Evolutionary conservation across 2,113 vertebrate genomes (phyloP), one percentile per base, ranked within the genome.

Genomic region (Pseudopipra pipra): DNA sequence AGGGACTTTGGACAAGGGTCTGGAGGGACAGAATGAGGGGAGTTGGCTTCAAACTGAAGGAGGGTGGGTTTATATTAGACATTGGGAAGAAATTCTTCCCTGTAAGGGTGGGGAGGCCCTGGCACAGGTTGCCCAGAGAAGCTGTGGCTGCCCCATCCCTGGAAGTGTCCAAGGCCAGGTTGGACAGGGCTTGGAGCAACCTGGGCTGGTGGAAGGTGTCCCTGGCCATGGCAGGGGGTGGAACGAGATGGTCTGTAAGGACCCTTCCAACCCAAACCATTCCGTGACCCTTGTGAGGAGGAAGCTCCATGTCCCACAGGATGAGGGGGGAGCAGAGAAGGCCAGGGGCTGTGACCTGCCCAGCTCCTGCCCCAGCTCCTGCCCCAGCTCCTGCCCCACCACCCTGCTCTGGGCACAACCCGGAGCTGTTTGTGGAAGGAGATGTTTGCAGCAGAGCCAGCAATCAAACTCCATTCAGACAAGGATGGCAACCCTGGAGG

Each of bases 391-490:
- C 76, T 65, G 46, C 41, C 12, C 9, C 3, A 30, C 25, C 17
- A 8, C 28, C 65, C 25, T 18, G 56, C 46, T 1, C 61, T 63
- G 3, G 13, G 54, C 31, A 61, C 66, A 20, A 0, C 33, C 31
- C 2, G 4, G 65, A 63, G 63, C 41, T 52, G 16, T 52, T 33
- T 37, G 37, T 31, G 13, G 41, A 66, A 23, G 52, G 73, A 14
- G 8, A 21, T 28, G 25, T 47, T 58, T 52, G 79, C 88, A 68
- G 65, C 11, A 0, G n/a, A 68, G 80, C 35, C 11, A 16, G n/a
- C 4, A 31, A 19, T 18, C 46, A 24, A 49, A 28, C 7, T 1
- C 23, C 3, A 1, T n/a, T 49, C 2, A 5, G 66, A 30, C 55
- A 37, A 37, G 13, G 37, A 9, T 35, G n/a, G 54, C 28, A 12